Conservation (phyloP, 23 tunicate genomes). For the Clavelina lepadiformis region DNA sequence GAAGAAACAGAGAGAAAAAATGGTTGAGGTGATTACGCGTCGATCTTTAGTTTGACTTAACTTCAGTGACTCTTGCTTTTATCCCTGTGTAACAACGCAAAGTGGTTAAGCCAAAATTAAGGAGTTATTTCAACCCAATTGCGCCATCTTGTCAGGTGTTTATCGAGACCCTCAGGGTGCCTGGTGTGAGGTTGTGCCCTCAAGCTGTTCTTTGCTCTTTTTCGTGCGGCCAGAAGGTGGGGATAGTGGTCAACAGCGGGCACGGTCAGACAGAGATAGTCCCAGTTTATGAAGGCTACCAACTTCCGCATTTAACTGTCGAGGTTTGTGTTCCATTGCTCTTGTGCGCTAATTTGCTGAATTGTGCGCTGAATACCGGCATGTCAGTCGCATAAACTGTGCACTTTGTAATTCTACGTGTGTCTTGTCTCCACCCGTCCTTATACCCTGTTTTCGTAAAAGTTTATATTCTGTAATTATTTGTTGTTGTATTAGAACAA, state of each 20-base stretch:
- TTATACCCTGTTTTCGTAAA: too few species aligned
- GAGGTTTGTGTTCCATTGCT: too few species aligned
- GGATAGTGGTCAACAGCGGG: conserved; percentile 76
- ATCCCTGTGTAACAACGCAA: neutral
- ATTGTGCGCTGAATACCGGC: too few species aligned
- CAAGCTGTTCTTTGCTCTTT: conserved; percentile 52
- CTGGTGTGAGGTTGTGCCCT: conserved; percentile 38
- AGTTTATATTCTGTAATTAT: too few species aligned
- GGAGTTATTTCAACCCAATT: neutral
- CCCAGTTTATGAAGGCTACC: conserved; percentile 58
- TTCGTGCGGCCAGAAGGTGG: conserved; percentile 33
- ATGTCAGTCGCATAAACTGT: too few species aligned
- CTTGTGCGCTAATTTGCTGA: too few species aligned
- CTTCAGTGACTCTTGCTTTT: neutral
- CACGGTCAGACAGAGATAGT: conserved; percentile 57
- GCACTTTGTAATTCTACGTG: too few species aligned
- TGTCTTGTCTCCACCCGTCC: too few species aligned
- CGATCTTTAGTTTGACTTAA: neutral
- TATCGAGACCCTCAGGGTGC: conserved; percentile 52
- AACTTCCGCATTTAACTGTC: conserved; percentile 7
- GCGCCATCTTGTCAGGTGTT: conserved; percentile 39
- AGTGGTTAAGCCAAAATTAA: neutral
- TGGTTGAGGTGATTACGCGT: conserved; percentile 53
- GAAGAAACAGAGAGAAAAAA: conserved; percentile 58
- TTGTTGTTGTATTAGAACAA: too few species aligned